Base-by-base conservation (phyloP, 2,888 invertebrate genomes). In the Phytoseiulus persimilis region DNA sequence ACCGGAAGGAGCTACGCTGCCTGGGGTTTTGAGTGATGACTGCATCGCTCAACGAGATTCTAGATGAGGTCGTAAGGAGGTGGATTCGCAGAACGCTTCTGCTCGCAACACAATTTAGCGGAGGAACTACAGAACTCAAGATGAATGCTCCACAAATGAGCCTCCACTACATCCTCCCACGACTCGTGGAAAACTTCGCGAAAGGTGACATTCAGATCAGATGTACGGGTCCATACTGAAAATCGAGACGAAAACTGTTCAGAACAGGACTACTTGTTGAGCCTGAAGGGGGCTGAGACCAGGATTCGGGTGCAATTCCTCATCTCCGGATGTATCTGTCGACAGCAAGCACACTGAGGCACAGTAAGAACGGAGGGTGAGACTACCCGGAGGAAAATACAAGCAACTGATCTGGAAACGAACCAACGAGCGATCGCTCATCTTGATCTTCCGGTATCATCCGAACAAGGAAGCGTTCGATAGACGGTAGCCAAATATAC, bases 1-100 rank as follows among this genome's bases (percentile, higher is more conserved):
- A 89, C 92, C 92, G 89, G 92, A 92, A 83, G 92, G 92, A 45
- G 91, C 91, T 90, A 91, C 91, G 89, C 91, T 91, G 90, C 90
- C 90, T 89, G 91, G 90, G 89, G 90, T 90, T 89, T 90, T 90
- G 90, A 87, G 39, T 87, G 87, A 87, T 45, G 87, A 87, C 32
- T 32, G 32, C 87, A 87, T 87, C 83, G 14, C 31, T 31, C 14
- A 28, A 18, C 32, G 39, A 6, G 39, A 39, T 39, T 6, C 39
- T 87, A 33, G 65, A 65, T 65, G 65, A 18, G 5, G 65, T 14
- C 65, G 65, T 65, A 28, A 65, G 65, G 65, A 28, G 65, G 28
- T 65, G 65, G 28, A 65, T 11, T 46, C 6, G 14, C 46, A 46
- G 46, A 28, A 28, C 9, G 28, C 65, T 28, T 11, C 9, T 14